Conservation (phyloP, 1,140 invertebrate genomes). For the Panagrolaimus sp. region DNA sequence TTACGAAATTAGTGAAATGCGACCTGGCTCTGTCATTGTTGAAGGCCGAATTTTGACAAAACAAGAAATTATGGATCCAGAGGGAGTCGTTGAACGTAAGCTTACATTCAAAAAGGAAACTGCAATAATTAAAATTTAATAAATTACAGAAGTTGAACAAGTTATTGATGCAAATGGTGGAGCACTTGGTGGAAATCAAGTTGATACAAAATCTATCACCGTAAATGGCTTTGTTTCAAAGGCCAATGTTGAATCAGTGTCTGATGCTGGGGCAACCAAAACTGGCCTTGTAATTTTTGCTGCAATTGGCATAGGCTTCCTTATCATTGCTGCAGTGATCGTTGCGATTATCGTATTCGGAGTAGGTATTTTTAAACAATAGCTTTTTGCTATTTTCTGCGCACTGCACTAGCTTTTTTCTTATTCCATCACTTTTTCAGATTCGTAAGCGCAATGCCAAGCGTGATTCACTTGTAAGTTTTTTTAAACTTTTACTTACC, state of each 20-base stretch:
- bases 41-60: slow-evolving; percentile 2
- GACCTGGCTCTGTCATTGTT: slow-evolving; percentile 6
- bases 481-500: neutral
- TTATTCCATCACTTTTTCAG: neutral
- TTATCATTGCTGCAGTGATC: slow-evolving; percentile 3
- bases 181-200: neutral
- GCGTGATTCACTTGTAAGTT: neutral
- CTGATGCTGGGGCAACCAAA: neutral
- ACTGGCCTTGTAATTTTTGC: neutral
- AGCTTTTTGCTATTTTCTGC: neutral
- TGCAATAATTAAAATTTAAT: too few relatives aligned
- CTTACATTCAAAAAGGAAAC: too few relatives aligned
- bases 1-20: slow-evolving; percentile 8
- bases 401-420: neutral
- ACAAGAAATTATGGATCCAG: neutral
- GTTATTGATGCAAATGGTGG: slow-evolving; percentile 10
- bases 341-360: slow-evolving; percentile 3
- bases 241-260: neutral
- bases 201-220: neutral
- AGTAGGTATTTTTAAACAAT: neutral
- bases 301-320: neutral
- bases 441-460: neutral
- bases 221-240: neutral
- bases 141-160: neutral
- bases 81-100: neutral